phyloP scores from a whole-genome alignment of 35 echinoderm and acorn worm genomes.

The Stichopus chloronotus region DNA sequence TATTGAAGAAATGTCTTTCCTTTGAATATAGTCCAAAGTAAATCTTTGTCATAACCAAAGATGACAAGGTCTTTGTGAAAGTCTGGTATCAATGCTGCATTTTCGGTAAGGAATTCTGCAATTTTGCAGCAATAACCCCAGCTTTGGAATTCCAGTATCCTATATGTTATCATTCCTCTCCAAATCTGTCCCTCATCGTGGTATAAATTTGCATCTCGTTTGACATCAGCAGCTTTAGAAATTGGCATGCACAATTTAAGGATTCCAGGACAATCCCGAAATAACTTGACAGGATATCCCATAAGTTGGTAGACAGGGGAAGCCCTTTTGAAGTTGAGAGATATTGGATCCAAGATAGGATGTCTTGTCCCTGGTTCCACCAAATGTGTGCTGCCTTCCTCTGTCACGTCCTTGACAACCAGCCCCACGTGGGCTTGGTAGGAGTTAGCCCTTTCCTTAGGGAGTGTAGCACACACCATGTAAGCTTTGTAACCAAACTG shows the following conservation, averaged over 20 bases:
- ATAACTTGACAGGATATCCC: not conserved
- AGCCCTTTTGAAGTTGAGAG: constrained; percentile 9
- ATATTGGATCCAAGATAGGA: constrained; percentile 10
- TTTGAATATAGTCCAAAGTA: not conserved
- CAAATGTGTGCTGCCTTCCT: not conserved
- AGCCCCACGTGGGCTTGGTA: not conserved
- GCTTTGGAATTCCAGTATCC: not conserved
- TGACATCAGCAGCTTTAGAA: not conserved
- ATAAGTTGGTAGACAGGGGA: not conserved
- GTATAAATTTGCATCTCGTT: not conserved
- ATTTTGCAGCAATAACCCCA: not conserved
- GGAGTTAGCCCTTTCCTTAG: not conserved
- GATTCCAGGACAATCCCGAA: not conserved
- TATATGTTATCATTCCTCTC: constrained; percentile 18
- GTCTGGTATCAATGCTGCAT: not conserved
- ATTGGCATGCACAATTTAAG: constrained; percentile 1
- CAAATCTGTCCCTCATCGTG: constrained; percentile 1
- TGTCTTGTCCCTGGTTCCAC: constrained; percentile 29
- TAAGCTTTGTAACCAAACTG: constrained; percentile 5
- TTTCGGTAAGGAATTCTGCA: not conserved
- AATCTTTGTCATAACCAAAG: not conserved
- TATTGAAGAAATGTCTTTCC: not conserved
- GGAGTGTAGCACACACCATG: not conserved
- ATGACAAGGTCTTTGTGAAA: not conserved
- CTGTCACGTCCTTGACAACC: not conserved